Conservation (phyloP, 2,888 invertebrate genomes). For the Julus scanicus region DNA sequence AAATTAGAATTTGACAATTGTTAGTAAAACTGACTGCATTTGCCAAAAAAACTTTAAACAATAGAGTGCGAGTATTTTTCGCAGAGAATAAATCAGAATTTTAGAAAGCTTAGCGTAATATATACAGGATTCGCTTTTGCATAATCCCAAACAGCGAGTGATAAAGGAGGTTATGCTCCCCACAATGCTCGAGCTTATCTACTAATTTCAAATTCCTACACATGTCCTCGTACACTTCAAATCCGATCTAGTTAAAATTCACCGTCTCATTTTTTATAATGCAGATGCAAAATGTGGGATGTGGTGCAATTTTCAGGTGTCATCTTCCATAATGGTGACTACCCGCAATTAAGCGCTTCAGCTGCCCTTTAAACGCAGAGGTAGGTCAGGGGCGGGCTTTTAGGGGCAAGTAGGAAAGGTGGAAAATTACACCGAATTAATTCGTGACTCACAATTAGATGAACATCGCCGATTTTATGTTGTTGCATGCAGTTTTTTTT, state of each 20-base stretch:
- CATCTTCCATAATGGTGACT: not conserved
- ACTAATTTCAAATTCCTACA: not conserved
- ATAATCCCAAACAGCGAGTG: not conserved
- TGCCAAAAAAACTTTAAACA: too few species aligned
- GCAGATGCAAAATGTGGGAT: slow-evolving; percentile 1
- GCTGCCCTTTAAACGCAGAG: not conserved
- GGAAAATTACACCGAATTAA: not conserved
- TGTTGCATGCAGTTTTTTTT: not conserved
- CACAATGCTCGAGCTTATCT: not conserved
- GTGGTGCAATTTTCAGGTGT: slow-evolving; percentile 12
- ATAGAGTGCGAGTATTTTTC: too few species aligned
- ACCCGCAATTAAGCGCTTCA: slow-evolving; percentile 19
- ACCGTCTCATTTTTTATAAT: not conserved
- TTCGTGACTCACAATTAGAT: slow-evolving; percentile 8
- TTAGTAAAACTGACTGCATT: too few species aligned
- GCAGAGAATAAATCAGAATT: too few species aligned
- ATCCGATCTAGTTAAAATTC: not conserved
- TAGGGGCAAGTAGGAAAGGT: not conserved
- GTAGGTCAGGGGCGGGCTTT: not conserved
- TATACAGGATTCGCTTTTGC: not conserved
- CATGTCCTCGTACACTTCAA: not conserved
- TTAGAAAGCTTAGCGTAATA: not conserved
- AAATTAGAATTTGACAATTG: too few species aligned
- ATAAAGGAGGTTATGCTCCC: not conserved
- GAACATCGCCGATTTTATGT: slow-evolving; percentile 4